phyloP scores from a whole-genome alignment of 2,797 vertebrate species.

The Artibeus lituratus region DNA sequence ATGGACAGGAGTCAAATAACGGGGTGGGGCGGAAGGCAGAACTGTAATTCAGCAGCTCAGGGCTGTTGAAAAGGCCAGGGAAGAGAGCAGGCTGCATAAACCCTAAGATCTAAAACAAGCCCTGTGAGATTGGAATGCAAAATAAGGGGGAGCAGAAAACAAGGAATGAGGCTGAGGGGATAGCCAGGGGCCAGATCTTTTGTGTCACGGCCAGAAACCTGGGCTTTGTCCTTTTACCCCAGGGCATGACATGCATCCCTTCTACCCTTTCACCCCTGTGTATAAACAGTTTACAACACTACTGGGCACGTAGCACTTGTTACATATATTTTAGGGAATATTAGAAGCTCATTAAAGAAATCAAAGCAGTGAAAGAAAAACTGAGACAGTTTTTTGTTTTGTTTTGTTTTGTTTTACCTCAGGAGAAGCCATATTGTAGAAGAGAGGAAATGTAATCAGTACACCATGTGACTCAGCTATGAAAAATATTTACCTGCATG shows the following conservation, averaged over 20 bases:
- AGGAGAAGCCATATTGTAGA: background rate
- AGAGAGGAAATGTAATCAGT: background rate
- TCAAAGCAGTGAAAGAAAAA: background rate
- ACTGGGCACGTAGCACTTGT: background rate
- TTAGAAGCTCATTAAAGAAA: background rate
- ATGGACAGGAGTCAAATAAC: background rate
- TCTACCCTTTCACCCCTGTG: background rate
- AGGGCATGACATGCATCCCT: background rate
- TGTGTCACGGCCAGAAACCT: background rate
- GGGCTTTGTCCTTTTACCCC: background rate
- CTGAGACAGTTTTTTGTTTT: background rate
- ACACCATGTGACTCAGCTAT: background rate
- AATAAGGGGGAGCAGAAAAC: background rate
- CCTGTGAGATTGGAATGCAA: background rate
- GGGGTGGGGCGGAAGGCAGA: background rate
- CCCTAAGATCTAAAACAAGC: background rate
- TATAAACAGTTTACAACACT: background rate
- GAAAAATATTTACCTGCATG: background rate
- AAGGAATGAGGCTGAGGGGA: background rate
- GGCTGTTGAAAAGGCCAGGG: background rate
- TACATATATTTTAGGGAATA: background rate
- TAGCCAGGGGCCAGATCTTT: background rate
- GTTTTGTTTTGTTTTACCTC: too few relatives aligned
- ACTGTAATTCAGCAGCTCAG: background rate
- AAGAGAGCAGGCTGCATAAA: background rate